A percentile compares a stretch with the other conserved stretches of the same genome.
Conservation (phyloP, 1,140 invertebrate genomes). For the Lasaia peninsularis region DNA sequence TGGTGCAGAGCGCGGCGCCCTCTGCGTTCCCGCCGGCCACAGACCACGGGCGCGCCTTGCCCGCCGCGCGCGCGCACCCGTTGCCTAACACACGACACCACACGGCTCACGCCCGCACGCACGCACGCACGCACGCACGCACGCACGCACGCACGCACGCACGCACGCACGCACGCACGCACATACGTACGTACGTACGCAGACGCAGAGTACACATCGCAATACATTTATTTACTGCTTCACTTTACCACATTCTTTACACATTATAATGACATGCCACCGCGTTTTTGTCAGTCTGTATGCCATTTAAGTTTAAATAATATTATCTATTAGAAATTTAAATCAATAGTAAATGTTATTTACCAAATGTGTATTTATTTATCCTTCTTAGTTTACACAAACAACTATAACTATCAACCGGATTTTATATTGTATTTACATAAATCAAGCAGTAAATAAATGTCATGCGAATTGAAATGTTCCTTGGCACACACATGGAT, state of each 20-base stretch:
- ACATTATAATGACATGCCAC: not conserved
- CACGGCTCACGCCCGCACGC: not conserved
- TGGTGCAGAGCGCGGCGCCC: conserved; percentile 58
- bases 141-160: not conserved
- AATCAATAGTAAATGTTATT: too few species aligned
- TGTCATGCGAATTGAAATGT: not conserved
- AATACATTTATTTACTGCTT: not conserved
- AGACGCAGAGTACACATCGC: not conserved
- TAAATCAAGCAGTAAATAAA: not conserved
- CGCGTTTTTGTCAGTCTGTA: too few species aligned
- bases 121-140: too few species aligned
- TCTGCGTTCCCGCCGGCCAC: conserved; percentile 68
- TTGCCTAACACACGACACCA: conserved; percentile 47
- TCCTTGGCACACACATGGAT: conserved; percentile 21
- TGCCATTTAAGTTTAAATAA: too few species aligned
- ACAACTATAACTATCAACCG: too few species aligned
- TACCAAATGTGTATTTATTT: too few species aligned
- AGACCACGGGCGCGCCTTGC: conserved; percentile 70
- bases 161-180: too few species aligned
- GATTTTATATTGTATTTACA: not conserved
- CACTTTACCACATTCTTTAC: not conserved
- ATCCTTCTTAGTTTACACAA: too few species aligned
- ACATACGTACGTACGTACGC: too few species aligned
- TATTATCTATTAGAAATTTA: too few species aligned
- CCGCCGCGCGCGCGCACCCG: conserved; percentile 59